These are phyloP conservation scores for Euura lappo DNA, from an alignment of 1,140 invertebrate species.

Conservation along the genomic window DNA sequence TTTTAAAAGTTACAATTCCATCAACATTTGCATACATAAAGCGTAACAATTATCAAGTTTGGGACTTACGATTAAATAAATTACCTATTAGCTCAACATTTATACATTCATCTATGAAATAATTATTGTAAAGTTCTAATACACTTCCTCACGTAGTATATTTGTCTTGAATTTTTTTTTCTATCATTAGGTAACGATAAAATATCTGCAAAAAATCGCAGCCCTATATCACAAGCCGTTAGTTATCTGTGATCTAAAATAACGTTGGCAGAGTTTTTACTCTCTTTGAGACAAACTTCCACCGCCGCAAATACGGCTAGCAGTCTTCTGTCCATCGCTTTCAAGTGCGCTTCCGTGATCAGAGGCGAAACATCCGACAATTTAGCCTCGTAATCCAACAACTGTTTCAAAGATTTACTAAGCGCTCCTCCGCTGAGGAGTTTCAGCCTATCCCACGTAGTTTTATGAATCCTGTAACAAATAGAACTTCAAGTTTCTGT, in stretches of 20 bases:
- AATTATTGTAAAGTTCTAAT: no score
- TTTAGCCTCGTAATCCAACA: slow-evolving; percentile 60
- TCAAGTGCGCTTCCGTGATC: slow-evolving; percentile 75
- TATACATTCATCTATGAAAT: no score
- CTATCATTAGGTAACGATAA: no score
- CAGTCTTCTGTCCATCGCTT: slow-evolving; percentile 81
- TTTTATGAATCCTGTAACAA: slow-evolving; percentile 69
- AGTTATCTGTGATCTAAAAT: slow-evolving; percentile 38
- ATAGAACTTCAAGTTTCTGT: slow-evolving; percentile 26
- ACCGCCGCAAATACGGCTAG: slow-evolving; percentile 75
- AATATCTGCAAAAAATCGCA: no score
- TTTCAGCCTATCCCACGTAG: slow-evolving; percentile 74
- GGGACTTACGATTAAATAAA: no score
- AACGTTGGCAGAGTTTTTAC: slow-evolving; percentile 49
- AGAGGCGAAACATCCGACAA: slow-evolving; percentile 64
- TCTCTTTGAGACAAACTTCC: slow-evolving; percentile 69
- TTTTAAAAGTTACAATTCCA: no score
- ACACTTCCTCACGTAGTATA: no score
- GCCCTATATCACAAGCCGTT: no score
- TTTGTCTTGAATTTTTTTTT: no score
- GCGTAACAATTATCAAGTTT: no score
- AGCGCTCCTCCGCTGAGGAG: slow-evolving; percentile 72
- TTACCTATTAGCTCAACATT: no score
- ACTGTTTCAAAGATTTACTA: slow-evolving; percentile 59
- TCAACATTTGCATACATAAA: no score